These are phyloP conservation scores for Musca vetustissima DNA, from an alignment of 1,140 invertebrate genomes.

Conservation along the genomic window DNA sequence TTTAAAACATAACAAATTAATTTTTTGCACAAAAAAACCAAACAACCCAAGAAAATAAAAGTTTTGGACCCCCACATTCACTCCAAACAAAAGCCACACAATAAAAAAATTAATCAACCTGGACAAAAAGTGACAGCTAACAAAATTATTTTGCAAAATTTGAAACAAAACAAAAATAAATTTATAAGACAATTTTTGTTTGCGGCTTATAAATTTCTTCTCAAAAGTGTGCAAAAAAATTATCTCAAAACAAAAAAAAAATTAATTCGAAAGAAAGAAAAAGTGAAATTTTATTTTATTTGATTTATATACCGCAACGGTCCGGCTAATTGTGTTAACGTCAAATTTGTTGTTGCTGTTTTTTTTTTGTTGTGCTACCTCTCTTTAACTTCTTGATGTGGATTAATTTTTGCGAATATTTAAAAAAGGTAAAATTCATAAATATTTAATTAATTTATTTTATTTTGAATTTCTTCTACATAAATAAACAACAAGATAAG, in stretches of 20 bases:
- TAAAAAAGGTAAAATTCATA: neutral
- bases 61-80: neutral
- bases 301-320: too few species aligned
- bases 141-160: neutral
- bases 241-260: too few species aligned
- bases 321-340: neutral
- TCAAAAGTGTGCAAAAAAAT: too few species aligned
- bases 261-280: neutral
- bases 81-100: neutral
- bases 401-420: conserved; percentile 18
- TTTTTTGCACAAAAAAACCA: neutral
- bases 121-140: conserved; percentile 3
- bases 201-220: too few species aligned
- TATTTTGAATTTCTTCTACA: neutral
- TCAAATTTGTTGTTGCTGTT: neutral
- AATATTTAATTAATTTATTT: neutral
- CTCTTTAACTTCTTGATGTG: neutral
- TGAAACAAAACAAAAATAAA: too few species aligned
- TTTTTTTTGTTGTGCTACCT: neutral
- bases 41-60: neutral
- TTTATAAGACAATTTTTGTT: too few species aligned
- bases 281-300: neutral
- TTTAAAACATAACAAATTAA: too few species aligned
- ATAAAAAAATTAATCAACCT: neutral
- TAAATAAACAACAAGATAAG: neutral